These are phyloP conservation scores for Agrotis clavis DNA, from an alignment of 2,888 invertebrate genomes.

Conservation along the genomic window DNA sequence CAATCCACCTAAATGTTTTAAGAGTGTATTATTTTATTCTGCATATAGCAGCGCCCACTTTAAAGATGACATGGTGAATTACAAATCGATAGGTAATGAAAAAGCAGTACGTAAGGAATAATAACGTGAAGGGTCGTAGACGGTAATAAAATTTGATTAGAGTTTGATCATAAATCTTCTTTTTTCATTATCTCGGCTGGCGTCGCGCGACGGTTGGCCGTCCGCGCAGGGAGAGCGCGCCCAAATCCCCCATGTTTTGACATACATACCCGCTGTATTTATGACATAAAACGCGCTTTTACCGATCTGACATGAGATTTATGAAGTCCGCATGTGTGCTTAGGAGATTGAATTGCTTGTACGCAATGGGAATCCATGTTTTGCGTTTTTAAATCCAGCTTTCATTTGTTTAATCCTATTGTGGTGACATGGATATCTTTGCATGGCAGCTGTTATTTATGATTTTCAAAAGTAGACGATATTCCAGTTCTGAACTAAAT, in stretches of 20 bases:
- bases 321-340: conserved; percentile 89
- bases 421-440: conserved; percentile 54
- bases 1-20: neutral
- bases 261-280: conserved; percentile 87
- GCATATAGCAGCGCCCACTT: conserved; percentile 17
- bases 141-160: conserved; percentile 90
- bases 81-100: conserved; percentile 76
- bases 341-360: conserved; percentile 84
- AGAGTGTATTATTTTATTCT: neutral
- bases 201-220: conserved; percentile 76
- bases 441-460: conserved; percentile 22
- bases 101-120: conserved; percentile 73
- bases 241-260: conserved; percentile 90
- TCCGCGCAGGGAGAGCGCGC: conserved; percentile 78
- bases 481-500: neutral
- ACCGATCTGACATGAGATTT: conserved; percentile 87
- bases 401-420: conserved; percentile 69
- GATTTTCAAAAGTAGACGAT: conserved; percentile 3
- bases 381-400: conserved; percentile 71
- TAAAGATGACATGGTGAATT: conserved; percentile 71
- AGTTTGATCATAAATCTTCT: conserved; percentile 90
- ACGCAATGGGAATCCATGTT: conserved; percentile 77
- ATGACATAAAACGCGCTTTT: conserved; percentile 84
- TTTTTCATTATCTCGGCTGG: conserved; percentile 88
- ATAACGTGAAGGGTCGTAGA: conserved; percentile 81